A percentile compares a stretch with the other conserved stretches of the same genome.
phyloP scores from a whole-genome alignment of 2,888 invertebrate species.

The Ochropacha duplaris region DNA sequence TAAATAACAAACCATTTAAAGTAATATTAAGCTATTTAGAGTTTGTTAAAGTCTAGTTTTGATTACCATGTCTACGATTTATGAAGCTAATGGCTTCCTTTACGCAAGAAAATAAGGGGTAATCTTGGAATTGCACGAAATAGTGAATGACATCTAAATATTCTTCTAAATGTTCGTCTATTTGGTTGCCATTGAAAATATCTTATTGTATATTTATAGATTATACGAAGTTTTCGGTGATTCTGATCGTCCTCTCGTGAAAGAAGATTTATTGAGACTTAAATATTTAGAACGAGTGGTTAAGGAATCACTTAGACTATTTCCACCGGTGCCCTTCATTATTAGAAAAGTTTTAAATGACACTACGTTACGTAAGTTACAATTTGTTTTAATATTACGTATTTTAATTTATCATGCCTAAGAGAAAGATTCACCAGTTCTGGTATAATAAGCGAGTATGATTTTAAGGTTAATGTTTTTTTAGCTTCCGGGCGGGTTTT shows the following conservation, averaged over 20 bases:
- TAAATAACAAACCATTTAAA: background rate
- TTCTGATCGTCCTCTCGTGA: constrained; percentile 55
- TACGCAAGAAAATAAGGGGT: background rate
- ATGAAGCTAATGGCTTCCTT: background rate
- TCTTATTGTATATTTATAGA: constrained; percentile 34
- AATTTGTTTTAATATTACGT: too few species aligned
- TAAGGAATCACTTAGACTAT: constrained; percentile 67
- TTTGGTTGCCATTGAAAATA: background rate
- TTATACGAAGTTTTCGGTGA: constrained; percentile 61
- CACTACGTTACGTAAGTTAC: constrained; percentile 65
- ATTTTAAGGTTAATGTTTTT: constrained; percentile 1
- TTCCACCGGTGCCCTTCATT: constrained; percentile 70
- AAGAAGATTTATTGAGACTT: constrained; percentile 59
- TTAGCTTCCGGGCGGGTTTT: constrained; percentile 64
- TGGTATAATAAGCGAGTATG: too few species aligned
- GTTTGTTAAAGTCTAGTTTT: background rate
- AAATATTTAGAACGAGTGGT: constrained; percentile 68
- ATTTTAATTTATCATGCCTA: too few species aligned
- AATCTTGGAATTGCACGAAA: too few species aligned
- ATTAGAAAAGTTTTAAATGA: constrained; percentile 68
- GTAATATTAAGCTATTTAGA: background rate
- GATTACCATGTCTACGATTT: background rate
- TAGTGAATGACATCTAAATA: too few species aligned
- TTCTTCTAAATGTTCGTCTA: too few species aligned
- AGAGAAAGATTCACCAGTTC: too few species aligned